Evolutionary conservation across 2,888 invertebrate genomes (phyloP), one percentile per base, ranked within the genome.

Genomic region (Endomychus coccineus): DNA sequence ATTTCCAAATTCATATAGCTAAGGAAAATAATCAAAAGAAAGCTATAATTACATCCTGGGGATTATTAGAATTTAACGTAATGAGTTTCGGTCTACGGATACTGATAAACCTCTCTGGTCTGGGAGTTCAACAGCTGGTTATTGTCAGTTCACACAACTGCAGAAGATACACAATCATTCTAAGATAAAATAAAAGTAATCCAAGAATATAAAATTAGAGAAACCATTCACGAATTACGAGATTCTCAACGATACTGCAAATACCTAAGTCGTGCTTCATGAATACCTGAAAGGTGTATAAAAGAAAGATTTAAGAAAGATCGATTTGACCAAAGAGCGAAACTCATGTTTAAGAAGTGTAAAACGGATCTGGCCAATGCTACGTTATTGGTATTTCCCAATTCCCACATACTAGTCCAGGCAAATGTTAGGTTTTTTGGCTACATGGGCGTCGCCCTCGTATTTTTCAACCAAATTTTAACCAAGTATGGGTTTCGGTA

Each of bases 61-160:
- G 34, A 6, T 29, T 34, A n/a, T 34, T 34, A 5, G 27, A 34
- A 34, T 34, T 29, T 28, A 14, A 28, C n/a, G 6, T 27, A 31
- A 34, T 27, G 27, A 6, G 11, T 6, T 34, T 34, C 14, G 34
- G 34, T 4, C 34, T 34, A 4, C n/a, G 34, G 9, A 34, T n/a
- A n/a, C n/a, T n/a, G n/a, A n/a, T n/a, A n/a, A n/a, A n/a, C n/a
- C n/a, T n/a, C n/a, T n/a, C n/a, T n/a, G n/a, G n/a, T n/a, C n/a
- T n/a, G n/a, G n/a, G n/a, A n/a, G n/a, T n/a, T n/a, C n/a, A n/a
- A 13, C 6, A 29, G 7, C 4, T 4, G 6, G 6, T 14, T 11
- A 7, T 19, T 19, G 9, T 6, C 6, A 19, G 6, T 7, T 19
- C 9, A 7, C 9, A 19, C 9, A 19, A 19, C 21, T 19, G 6